Evolutionary conservation across 2,113 vertebrate genomes (phyloP).

Genomic region (Phalacrocorax carbo): DNA sequence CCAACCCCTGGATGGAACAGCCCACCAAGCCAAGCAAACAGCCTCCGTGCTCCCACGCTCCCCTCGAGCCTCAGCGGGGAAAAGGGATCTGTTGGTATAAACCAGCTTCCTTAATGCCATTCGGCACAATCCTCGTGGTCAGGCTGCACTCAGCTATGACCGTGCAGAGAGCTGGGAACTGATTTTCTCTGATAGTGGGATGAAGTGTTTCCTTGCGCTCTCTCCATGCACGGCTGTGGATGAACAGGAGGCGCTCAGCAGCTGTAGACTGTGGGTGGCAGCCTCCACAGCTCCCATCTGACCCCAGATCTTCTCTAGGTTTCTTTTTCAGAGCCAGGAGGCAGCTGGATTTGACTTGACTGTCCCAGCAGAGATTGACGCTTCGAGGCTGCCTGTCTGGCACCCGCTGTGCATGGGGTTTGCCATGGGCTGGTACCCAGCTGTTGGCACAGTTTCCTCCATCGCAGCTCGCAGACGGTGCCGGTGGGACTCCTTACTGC

Average conservation of each 20-base stretch:
- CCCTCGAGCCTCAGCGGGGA: accelerated
- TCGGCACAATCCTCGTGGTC: not conserved
- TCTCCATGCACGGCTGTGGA: accelerated
- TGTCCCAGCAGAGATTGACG: not conserved
- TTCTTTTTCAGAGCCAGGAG: not conserved
- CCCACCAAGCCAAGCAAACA: not conserved
- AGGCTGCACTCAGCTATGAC: not conserved
- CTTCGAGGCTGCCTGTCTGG: not conserved
- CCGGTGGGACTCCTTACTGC: not conserved
- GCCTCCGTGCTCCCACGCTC: not conserved
- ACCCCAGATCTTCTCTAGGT: not conserved
- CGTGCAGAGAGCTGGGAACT: not conserved
- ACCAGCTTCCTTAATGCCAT: not conserved
- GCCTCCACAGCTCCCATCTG: accelerated
- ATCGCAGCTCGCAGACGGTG: not conserved
- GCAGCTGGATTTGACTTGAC: not conserved
- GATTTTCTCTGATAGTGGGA: not conserved
- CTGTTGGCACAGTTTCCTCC: not conserved
- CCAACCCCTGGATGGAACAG: not conserved
- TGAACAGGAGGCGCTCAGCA: not conserved
- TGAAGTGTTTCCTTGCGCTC: not conserved
- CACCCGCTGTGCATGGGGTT: not conserved
- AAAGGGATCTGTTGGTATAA: not conserved
- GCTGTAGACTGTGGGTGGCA: not conserved
- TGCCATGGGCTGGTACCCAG: not conserved